phyloP scores from a whole-genome alignment of 30 jellyfish, hydroid and myxozoan species.

The Mastigias papua region DNA sequence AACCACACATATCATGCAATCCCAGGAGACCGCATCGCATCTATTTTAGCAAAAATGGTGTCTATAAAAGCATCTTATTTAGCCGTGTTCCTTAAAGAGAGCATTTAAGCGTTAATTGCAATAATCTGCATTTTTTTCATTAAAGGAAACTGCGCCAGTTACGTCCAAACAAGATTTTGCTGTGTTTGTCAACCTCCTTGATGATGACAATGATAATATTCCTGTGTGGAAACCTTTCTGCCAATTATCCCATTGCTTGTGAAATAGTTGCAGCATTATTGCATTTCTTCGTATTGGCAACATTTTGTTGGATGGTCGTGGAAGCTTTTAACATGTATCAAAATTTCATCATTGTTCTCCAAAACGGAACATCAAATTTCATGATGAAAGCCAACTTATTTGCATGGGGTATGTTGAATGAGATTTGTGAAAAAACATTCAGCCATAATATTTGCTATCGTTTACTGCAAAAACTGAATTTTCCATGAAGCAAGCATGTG shows the following conservation, averaged over 20 bases:
- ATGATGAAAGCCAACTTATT: constrained; percentile 23
- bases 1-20: no score
- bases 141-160: constrained; percentile 37
- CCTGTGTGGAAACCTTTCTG: constrained; percentile 24
- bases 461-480: no score
- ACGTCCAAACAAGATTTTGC: constrained; percentile 4
- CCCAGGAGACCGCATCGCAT: no score
- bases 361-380: constrained; percentile 3
- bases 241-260: not conserved
- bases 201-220: constrained; percentile 51
- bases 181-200: constrained; percentile 16
- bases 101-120: no score
- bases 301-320: constrained; percentile 61
- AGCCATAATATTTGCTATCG: no score
- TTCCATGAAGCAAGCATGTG: no score
- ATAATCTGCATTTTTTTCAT: no score
- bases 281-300: constrained; percentile 36
- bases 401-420: constrained; percentile 48
- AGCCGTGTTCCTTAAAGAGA: no score
- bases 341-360: constrained; percentile 27
- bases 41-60: no score
- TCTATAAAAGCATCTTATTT: no score
- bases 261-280: constrained; percentile 22
- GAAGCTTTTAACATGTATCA: constrained; percentile 48
- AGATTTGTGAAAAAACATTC: no score